Evolutionary conservation across 2,888 invertebrate genomes (phyloP).

Genomic region (Leptothorax acervorum): DNA sequence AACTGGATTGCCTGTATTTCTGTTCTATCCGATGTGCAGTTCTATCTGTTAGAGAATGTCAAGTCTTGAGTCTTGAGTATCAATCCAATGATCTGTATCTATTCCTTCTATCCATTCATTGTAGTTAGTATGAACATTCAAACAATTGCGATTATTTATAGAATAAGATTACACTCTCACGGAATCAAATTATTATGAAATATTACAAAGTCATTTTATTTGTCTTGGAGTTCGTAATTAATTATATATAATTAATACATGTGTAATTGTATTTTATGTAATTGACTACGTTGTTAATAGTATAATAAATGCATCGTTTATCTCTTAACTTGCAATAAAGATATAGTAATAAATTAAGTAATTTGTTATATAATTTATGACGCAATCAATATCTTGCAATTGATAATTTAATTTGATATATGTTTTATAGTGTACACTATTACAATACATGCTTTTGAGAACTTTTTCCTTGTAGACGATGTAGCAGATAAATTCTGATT

Average conservation of each 20-base stretch:
- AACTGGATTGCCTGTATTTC: constrained; percentile 49
- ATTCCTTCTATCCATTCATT: neutral
- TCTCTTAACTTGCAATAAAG: neutral
- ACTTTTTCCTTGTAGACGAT: neutral
- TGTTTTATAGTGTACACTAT: neutral
- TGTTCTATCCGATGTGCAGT: neutral
- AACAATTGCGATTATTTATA: neutral
- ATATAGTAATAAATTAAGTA: neutral
- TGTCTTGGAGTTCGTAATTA: neutral
- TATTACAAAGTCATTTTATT: neutral
- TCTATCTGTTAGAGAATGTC: constrained; percentile 16
- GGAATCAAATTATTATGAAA: neutral
- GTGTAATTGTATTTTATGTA: neutral
- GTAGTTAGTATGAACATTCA: neutral
- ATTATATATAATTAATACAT: neutral
- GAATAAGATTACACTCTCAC: neutral
- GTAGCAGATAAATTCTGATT: constrained; percentile 16
- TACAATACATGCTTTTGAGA: neutral
- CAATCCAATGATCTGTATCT: neutral
- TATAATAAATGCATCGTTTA: neutral
- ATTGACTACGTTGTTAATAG: neutral
- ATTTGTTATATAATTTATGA: neutral
- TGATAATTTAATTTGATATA: constrained; percentile 6
- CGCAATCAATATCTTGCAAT: neutral
- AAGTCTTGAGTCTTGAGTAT: neutral